Percentiles rank a stretch among this genome's conserved stretches.
Conservation (phyloP, 92 coral and sea anemone genomes). For the Pocillopora grandis region DNA sequence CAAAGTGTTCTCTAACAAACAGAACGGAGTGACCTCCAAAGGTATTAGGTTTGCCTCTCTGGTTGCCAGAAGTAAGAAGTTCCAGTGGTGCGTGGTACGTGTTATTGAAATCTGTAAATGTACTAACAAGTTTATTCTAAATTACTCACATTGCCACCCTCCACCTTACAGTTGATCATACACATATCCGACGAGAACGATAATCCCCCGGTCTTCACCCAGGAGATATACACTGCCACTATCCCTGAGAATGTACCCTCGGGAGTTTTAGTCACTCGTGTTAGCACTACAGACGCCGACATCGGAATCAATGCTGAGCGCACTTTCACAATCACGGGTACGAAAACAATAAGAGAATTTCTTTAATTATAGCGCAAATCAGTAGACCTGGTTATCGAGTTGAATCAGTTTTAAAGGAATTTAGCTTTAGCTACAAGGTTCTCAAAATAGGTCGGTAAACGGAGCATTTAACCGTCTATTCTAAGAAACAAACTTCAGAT, state of each 20-base stretch:
- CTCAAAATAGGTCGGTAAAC: too few relatives aligned
- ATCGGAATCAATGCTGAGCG: conserved; percentile 59
- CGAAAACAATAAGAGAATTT: neutral
- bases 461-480: too few relatives aligned
- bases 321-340: conserved; percentile 56
- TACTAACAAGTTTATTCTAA: neutral
- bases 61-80: too few relatives aligned
- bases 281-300: conserved; percentile 65
- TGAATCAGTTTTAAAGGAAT: too few relatives aligned
- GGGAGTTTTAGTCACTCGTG: conserved; percentile 56
- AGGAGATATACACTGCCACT: conserved; percentile 56
- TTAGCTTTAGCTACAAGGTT: too few relatives aligned
- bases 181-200: conserved; percentile 65
- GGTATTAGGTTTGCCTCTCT: too few relatives aligned
- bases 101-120: too few relatives aligned
- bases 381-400: too few relatives aligned
- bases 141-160: neutral
- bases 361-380: neutral
- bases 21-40: too few relatives aligned
- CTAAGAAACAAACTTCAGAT: too few relatives aligned
- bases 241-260: conserved; percentile 59
- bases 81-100: too few relatives aligned
- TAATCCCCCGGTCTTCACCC: conserved; percentile 65
- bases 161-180: conserved; percentile 46
- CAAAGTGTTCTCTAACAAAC: too few relatives aligned